Evolutionary conservation across 2,888 invertebrate species (phyloP), one percentile per base, ranked within the genome.

Genomic region (Steinernema carpocapsae): DNA sequence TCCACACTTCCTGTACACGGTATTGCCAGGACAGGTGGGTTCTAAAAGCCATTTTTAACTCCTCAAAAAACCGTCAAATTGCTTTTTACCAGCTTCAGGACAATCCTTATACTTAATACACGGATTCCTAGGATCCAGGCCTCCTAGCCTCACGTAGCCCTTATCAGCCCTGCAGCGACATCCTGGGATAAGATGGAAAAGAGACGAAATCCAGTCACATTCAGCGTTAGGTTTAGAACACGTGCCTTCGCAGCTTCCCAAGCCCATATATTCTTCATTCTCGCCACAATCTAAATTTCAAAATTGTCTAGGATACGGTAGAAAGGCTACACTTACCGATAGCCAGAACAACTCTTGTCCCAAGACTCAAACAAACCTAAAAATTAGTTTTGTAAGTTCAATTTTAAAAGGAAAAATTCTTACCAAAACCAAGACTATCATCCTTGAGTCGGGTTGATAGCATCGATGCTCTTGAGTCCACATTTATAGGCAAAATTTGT

Each of bases 151-250:
- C n/a, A 56, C 56, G 56, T 26, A 56, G 3, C 56, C 56, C 26
- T 56, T 56, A 26, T 56, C 56, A 22, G 26, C 56, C 24, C 56
- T 22, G 26, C 56, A 56, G 24, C 56, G 56, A 26, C 56, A 56
- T 24, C 56, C 56, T 26, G 56, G 56, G 26, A 56, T 56, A 6
- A 56, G 56, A 17, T 56, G 56, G 56, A 56, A 56, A 26, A 56
- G 56, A 3, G 56, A 24, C 6, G 56, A 56, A 26, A 56, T 56
- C 56, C 56, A 56, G 56, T 56, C 56, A 26, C 56, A 56, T 19
- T 56, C 56, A 26, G 26, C 24, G 24, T 10, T 56, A 3, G 56
- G 56, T 22, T 56, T 56, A 3, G 22, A 4, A 26, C 56, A 56
- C 6, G 56, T 56, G 3, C 26, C 56, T 19, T 56, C 56, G 56